Base-by-base conservation (phyloP, 2,888 invertebrate genomes). In the Calameuta idolon region DNA sequence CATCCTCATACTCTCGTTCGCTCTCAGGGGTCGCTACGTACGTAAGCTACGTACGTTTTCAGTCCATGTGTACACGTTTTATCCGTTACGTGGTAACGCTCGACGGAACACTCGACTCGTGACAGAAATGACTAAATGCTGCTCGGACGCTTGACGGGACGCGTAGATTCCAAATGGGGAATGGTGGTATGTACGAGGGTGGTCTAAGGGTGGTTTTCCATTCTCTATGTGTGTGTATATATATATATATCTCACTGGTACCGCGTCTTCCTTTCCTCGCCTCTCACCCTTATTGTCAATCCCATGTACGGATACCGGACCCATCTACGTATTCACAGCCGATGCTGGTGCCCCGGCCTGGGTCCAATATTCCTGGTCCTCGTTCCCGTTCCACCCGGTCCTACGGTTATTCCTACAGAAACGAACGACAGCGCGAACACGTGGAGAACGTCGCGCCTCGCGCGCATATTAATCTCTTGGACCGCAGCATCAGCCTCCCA, bases 51-150 rank as follows among this genome's bases (percentile, higher is more conserved):
- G 55, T 68, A 34, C 40, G 69, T 9, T 55, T 55, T 9, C 23
- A 5, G 55, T 23, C n/a, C 30, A 12, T 37, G 74, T 69, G 34
- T 79, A 79, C 77, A 55, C 82, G 84, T 79, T 85, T 83, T 81
- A 83, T 81, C 81, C 81, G 87, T 83, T 84, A 85, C 86, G 83
- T 81, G 83, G 55, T 83, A 83, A 84, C 86, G 83, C 83, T 86
- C 79, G 79, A 82, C 85, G 87, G 83, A 86, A 84, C 86, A 84
- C 84, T 84, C 86, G 89, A 88, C 90, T 91, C 91, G 91, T 91
- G 91, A 91, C 91, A 90, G 91, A 91, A 91, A 91, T 91, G 87
- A 87, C 89, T 89, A 91, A 91, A 89, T 88, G 90, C 85, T 73
- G 79, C 55, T 83, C 84, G 77, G 83, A 71, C 80, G 79, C 81